phyloP scores from a whole-genome alignment of 2,888 invertebrate genomes.

The Taenaris catops region DNA sequence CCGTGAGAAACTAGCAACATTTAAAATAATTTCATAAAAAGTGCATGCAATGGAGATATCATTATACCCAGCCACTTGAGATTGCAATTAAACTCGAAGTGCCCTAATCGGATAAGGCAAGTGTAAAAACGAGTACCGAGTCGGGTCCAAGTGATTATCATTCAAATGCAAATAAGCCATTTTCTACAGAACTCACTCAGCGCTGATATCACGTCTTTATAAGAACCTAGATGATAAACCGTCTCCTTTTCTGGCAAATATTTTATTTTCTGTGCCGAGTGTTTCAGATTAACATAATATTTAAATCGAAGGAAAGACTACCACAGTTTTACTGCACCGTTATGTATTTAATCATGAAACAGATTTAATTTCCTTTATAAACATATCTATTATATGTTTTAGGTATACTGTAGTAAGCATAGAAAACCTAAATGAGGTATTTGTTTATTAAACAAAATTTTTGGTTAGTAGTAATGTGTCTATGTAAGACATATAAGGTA shows the following conservation, averaged over 20 bases:
- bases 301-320: conserved; percentile 4
- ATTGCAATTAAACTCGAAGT: conserved; percentile 15
- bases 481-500: too few species aligned
- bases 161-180: conserved; percentile 69
- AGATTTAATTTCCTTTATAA: too few species aligned
- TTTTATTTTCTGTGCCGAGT: conserved; percentile 15
- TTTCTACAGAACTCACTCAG: conserved; percentile 52
- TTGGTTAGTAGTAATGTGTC: too few species aligned
- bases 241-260: conserved; percentile 13
- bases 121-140: conserved; percentile 35
- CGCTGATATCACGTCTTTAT: conserved; percentile 52
- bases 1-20: conserved; percentile 11
- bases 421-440: too few species aligned
- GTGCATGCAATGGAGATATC: conserved; percentile 12
- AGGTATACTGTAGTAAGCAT: too few species aligned
- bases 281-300: conserved; percentile 18
- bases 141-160: conserved; percentile 62
- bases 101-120: conserved; percentile 21
- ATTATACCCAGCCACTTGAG: conserved; percentile 13
- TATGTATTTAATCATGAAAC: too few species aligned
- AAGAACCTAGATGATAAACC: conserved; percentile 35
- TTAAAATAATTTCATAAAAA: conserved; percentile 13
- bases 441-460: too few species aligned
- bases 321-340: background rate
- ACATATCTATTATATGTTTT: too few species aligned